These are phyloP conservation scores for Epinephelus moara DNA, from an alignment of 2,113 vertebrate genomes.

Conservation along the genomic window DNA sequence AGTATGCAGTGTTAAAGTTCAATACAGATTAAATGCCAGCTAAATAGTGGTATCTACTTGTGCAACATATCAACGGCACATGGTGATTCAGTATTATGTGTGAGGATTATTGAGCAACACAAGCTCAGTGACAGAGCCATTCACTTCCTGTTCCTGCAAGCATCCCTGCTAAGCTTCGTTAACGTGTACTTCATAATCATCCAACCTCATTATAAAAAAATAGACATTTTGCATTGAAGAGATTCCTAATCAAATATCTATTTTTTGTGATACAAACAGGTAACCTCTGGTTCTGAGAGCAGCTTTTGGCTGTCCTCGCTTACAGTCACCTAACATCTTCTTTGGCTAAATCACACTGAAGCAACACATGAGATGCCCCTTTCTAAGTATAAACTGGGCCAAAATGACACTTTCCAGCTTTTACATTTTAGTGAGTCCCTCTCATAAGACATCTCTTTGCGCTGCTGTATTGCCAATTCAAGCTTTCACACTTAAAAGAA, in stretches of 20 bases:
- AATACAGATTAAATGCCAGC: background rate
- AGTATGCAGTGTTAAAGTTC: background rate
- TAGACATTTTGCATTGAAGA: background rate
- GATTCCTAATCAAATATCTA: background rate
- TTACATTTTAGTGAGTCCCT: background rate
- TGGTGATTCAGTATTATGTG: background rate
- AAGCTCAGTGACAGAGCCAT: background rate
- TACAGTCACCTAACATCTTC: background rate
- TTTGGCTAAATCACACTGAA: constrained; percentile 30
- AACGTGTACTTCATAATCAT: background rate
- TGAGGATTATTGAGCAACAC: background rate
- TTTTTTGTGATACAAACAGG: constrained; percentile 7
- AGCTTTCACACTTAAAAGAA: background rate
- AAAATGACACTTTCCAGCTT: background rate
- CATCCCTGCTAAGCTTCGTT: background rate
- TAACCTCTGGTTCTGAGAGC: background rate
- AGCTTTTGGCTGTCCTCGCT: background rate
- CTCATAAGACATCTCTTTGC: background rate
- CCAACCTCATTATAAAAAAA: background rate
- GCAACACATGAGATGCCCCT: constrained; percentile 9
- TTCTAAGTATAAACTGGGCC: background rate
- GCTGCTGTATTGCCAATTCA: background rate
- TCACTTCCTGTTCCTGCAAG: background rate
- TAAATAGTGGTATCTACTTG: background rate
- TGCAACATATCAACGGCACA: background rate